Evolutionary conservation across 2,113 vertebrate species (phyloP), one percentile per base, ranked within the genome.

Genomic region (Eurypyga helias): DNA sequence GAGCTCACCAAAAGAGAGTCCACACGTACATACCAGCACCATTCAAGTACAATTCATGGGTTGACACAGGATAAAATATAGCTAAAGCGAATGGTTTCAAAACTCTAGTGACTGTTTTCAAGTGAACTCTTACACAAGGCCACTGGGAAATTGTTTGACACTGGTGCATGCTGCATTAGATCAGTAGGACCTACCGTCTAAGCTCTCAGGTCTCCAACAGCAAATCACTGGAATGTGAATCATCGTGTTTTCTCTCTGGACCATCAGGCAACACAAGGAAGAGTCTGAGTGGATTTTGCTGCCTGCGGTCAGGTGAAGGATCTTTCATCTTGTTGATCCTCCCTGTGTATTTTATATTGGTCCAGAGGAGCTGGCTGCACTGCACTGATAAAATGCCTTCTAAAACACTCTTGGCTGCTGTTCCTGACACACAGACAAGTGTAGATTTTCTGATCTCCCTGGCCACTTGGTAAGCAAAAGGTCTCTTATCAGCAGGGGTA

Each of bases 221-320:
- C 86, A 93, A 76, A 84, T 87, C 91, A 52, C 77, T 45, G 65
- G 0, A 0, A 49, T 49, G 69, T 97, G 90, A 96, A 92, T 97
- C 80, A 91, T 7, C 6, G 2, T 61, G 61, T 89, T 95, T 87
- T 78, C 90, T 84, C 95, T 93, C 76, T 83, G 71, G 67, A 33
- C 79, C 20, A 13, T 28, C 31, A 2, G 41, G 48, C 61, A 52
- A 64, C 41, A n/a, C 0, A 1, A 87, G 76, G 52, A 93, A 61
- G 57, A 77, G 41, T 29, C 69, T 78, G 83, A 92, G 69, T 84
- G 36, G 76, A 19, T 94, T 89, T 93, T 91, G 57, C 83, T 94
- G 77, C 62, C 73, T 71, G 49, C 2, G 3, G 83, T 79, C 64
- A 78, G 72, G 78, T 89, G 83, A 93, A 87, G 65, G 33, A 72